A percentile compares a stretch with the other conserved stretches of the same genome.
Evolutionary conservation across 35 echinoderm and acorn worm species (phyloP).

Genomic region (Ophioderma brevispina): DNA sequence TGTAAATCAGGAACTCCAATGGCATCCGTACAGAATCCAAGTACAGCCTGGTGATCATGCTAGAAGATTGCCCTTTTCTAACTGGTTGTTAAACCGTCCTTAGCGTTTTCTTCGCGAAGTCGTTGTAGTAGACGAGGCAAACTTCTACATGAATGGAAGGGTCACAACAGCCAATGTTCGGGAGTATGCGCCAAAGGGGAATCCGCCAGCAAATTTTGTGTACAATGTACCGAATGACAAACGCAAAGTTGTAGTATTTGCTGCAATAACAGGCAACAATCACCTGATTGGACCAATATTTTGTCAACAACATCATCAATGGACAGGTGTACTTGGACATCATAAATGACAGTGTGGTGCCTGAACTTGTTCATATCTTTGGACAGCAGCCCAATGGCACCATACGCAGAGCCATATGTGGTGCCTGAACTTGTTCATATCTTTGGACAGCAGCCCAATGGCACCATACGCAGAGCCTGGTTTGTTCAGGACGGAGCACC

Average conservation of each 20-base stretch:
- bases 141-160: neutral
- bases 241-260: neutral
- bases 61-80: neutral
- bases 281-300: neutral
- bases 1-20: neutral
- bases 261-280: neutral
- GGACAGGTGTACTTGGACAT: neutral
- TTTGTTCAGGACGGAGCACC: constrained; percentile 30
- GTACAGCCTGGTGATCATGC: neutral
- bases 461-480: neutral
- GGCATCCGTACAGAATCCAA: neutral
- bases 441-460: neutral
- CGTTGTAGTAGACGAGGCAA: neutral
- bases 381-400: neutral
- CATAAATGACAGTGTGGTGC: neutral
- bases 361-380: neutral
- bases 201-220: neutral
- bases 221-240: neutral
- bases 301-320: neutral
- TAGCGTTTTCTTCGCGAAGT: neutral
- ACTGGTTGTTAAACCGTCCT: neutral
- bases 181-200: neutral
- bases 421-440: neutral
- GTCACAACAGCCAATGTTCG: neutral
- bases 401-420: neutral